A percentile compares a stretch with the other conserved stretches of the same genome.
These are phyloP conservation scores for Zygothrica quintamaculata DNA, from an alignment of 2,888 invertebrate genomes.

Conservation along the genomic window DNA sequence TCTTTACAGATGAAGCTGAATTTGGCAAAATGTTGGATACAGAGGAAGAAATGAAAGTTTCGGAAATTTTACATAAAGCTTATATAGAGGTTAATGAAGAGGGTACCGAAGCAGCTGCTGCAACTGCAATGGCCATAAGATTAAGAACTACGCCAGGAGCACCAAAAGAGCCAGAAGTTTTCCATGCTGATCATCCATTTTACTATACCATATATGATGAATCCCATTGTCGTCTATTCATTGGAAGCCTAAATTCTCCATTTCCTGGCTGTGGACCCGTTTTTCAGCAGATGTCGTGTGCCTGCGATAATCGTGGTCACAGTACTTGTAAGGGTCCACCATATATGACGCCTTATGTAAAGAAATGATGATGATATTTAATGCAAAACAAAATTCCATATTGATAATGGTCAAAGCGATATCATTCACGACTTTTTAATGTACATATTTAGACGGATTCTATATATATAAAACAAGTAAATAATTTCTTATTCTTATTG, in stretches of 20 bases:
- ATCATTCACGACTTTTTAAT: no score
- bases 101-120: conserved; percentile 94
- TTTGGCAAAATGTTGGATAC: conserved; percentile 87
- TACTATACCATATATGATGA: conserved; percentile 37
- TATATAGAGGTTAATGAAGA: conserved; percentile 94
- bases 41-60: conserved; percentile 85
- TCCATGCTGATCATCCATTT: conserved; percentile 51
- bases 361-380: no score
- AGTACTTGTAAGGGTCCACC: no score
- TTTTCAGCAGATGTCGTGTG: neutral
- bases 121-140: conserved; percentile 84
- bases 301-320: no score
- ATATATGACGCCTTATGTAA: no score
- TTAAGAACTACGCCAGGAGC: neutral
- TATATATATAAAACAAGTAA: no score
- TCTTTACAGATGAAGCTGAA: conserved; percentile 87
- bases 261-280: neutral
- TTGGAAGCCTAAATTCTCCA: conserved; percentile 24
- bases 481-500: no score
- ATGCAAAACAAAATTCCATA: no score
- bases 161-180: conserved; percentile 6
- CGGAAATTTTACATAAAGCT: conserved; percentile 91
- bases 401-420: no score
- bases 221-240: conserved; percentile 30
- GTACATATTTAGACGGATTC: no score